Evolutionary conservation across 2,797 vertebrate genomes (phyloP).

Genomic region (Glyptemys insculpta): DNA sequence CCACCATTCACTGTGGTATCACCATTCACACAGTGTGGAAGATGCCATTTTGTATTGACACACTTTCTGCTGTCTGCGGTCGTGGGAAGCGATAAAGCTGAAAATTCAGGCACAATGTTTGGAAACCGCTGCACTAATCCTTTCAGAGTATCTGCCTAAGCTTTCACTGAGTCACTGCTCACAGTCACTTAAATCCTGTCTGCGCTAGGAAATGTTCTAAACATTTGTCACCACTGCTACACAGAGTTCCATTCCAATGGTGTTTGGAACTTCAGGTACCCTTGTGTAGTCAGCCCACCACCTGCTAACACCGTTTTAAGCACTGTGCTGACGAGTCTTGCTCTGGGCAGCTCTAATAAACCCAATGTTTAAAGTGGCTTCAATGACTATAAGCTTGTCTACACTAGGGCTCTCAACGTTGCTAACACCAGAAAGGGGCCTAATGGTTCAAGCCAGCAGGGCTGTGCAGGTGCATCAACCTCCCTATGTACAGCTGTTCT

Average conservation of each 20-base stretch:
- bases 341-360: not conserved
- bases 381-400: not conserved
- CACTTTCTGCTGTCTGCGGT: not conserved
- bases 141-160: too few species aligned
- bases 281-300: not conserved
- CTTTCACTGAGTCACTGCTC: too few species aligned
- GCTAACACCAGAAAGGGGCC: rapidly evolving
- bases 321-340: not conserved
- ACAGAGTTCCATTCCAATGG: not conserved
- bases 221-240: rapidly evolving
- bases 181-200: too few species aligned
- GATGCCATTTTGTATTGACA: not conserved
- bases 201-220: too few species aligned
- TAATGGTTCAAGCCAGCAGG: not conserved
- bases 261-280: not conserved
- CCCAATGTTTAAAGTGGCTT: not conserved
- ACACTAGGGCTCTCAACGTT: rapidly evolving
- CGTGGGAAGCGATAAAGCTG: not conserved
- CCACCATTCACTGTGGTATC: not conserved
- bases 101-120: not conserved
- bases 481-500: not conserved
- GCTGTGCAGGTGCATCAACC: not conserved
- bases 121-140: not conserved
- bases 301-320: not conserved
- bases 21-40: too few species aligned